These are phyloP conservation scores for Cephonodes hylas DNA, from an alignment of 2,888 invertebrate genomes.

Conservation along the genomic window DNA sequence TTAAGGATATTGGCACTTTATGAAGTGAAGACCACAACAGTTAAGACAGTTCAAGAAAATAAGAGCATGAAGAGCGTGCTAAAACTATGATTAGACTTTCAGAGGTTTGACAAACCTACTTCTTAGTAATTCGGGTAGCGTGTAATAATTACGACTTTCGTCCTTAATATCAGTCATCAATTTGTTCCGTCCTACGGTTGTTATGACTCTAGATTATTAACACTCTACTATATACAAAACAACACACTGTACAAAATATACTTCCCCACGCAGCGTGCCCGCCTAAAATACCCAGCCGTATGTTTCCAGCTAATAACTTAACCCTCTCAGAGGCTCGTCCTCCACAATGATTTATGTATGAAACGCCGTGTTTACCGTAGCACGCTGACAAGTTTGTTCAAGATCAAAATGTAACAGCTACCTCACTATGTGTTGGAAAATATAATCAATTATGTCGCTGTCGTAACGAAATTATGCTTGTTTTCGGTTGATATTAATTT, in stretches of 20 bases:
- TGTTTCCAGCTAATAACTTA: slow-evolving; percentile 20
- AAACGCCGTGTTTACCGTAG: slow-evolving; percentile 21
- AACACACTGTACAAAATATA: neutral
- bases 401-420: neutral
- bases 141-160: no score
- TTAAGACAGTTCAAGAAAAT: no score
- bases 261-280: neutral
- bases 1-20: no score
- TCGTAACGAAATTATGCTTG: neutral
- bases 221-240: no score
- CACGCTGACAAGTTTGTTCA: slow-evolving; percentile 6
- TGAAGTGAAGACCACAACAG: no score
- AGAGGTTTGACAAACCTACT: no score
- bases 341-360: slow-evolving; percentile 42
- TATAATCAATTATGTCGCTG: neutral
- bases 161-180: no score
- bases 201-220: no score
- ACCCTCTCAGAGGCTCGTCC: slow-evolving; percentile 31
- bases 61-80: no score
- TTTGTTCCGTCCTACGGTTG: no score
- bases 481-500: neutral
- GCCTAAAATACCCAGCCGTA: slow-evolving; percentile 4
- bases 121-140: no score
- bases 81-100: no score
- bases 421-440: neutral